Conservation (phyloP, 2,113 vertebrate species). For the Aramus guarauna region DNA sequence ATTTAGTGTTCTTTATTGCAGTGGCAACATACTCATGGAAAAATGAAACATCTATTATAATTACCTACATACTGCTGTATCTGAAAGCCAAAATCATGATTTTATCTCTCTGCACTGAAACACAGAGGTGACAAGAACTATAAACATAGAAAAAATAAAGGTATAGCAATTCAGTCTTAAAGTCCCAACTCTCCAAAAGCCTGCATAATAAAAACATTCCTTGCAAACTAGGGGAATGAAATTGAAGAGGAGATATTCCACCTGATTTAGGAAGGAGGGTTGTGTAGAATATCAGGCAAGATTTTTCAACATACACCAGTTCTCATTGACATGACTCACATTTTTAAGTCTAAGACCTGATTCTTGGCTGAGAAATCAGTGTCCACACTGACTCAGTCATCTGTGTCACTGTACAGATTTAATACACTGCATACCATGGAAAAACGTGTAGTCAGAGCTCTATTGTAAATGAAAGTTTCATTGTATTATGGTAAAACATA, state of each 20-base stretch:
- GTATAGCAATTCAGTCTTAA: background rate
- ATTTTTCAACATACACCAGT: background rate
- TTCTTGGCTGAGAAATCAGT: background rate
- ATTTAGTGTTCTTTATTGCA: background rate
- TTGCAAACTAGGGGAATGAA: background rate
- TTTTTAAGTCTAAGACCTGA: background rate
- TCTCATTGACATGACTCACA: no score
- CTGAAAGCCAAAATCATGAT: background rate
- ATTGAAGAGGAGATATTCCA: background rate
- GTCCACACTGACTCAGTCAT: background rate
- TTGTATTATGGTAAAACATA: background rate
- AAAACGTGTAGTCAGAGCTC: background rate
- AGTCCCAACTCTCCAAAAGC: background rate
- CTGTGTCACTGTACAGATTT: background rate
- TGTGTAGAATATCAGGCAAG: background rate
- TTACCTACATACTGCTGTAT: background rate
- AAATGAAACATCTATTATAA: background rate
- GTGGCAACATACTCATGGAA: background rate
- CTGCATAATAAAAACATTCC: background rate
- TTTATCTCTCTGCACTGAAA: background rate
- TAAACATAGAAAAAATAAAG: background rate
- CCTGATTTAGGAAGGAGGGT: background rate
- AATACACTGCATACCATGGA: fast-evolving
- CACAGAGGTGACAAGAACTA: background rate
- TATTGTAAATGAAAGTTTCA: background rate